Evolutionary conservation across 2,797 vertebrate genomes (phyloP), one percentile per base, ranked within the genome.

Genomic region (Sarcoramphus papa): DNA sequence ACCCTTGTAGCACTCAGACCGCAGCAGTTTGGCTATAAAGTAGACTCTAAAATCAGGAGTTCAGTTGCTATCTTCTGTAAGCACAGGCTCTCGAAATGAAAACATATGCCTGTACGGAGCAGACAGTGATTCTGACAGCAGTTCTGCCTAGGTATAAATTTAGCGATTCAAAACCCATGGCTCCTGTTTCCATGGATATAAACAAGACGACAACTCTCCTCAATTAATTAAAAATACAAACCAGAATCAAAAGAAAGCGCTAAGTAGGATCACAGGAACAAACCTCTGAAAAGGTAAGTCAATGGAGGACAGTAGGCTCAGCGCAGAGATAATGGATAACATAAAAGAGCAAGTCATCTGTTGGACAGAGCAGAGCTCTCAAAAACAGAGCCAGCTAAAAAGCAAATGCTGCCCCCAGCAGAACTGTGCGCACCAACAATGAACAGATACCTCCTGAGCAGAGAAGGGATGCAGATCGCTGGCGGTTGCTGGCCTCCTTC

Each of bases 281-380:
- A 80, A 69, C 10, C 19, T 47, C 43, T 63, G 51, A 40, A 62
- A 54, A 59, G 18, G 31, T 31, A 48, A 68, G 40, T 22, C 20
- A 67, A 1, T 1, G 25, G 56, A 73, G 54, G 25, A 41, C 31
- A 40, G 40, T 2, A 69, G 51, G 51, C 28, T 82, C 65, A 59
- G 60, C 0, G 0, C 67, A 73, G 27, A 68, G 31, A 33, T 27
- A 19, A 0, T 2, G 22, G 6, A 4, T 60, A 51, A 47, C 8
- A 9, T 13, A 28, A 37, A 83, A 33, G 30, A 89, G 10, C 24
- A 37, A 56, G 15, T 59, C 40, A 40, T 10, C 4, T 17, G 6
- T 12, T 17, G 22, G 60, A 37, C 22, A 28, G 24, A 77, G 35
- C 83, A 53, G 22, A 88, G 28, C 12, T 35, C 60, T 35, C 43